Evolutionary conservation across 2,888 invertebrate genomes (phyloP), one percentile per base, ranked within the genome.

Genomic region (Heliconius cydno): DNA sequence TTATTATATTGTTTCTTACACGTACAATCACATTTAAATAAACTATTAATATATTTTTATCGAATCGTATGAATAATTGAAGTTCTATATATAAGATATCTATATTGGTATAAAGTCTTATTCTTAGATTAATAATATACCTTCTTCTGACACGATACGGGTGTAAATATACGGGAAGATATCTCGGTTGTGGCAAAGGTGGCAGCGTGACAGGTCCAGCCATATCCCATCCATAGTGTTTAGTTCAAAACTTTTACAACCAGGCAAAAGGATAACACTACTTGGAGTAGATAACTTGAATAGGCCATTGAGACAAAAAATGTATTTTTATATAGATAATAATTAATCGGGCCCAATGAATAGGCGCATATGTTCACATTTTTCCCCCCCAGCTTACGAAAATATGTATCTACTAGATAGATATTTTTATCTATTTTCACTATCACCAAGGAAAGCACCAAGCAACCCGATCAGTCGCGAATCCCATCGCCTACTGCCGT

Each of bases 121-220:
- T 57, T n/a, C 6, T n/a, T 68, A n/a, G 12, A 41, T 68, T 41
- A 2, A n/a, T 19, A 46, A 70, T 41, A 86, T 88, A 94, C 94
- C 94, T 94, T 91, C 94, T 94, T 91, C 90, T 92, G 86, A 90
- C 81, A 87, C 89, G 89, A 88, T 92, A 94, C 46, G 94, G 95
- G 86, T 94, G 94, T 81, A 92, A 88, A 80, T 87, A 88, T 30
- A 94, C 83, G 72, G 91, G 91, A 81, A 90, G 91, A 84, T 90
- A 89, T 87, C 92, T 89, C 74, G 92, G 92, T 81, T 85, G 85
- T 81, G 94, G 94, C 87, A 94, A 87, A 84, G 93, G 93, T 85
- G 95, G 95, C 86, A 95, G 91, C 85, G 90, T 92, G 82, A 94
- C 86, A 85, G 90, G 88, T 85, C 91, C 88, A 90, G 94, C 94